Evolutionary conservation across 1,140 invertebrate species (phyloP), one percentile per base, ranked within the genome.

Genomic region (Drosophila ambigua): DNA sequence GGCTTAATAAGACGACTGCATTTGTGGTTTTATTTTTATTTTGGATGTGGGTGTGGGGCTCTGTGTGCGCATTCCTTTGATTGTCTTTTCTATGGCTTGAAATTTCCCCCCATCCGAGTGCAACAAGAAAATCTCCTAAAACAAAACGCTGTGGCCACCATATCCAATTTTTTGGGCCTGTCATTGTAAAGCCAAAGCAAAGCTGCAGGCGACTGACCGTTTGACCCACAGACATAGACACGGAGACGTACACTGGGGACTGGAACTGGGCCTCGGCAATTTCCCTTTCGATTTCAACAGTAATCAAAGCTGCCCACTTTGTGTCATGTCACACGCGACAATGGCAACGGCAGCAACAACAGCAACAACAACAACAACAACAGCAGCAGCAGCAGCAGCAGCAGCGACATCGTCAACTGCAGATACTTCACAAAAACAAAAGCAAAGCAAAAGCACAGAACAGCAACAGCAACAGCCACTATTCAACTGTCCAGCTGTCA

Each of bases 231-330:
- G 49, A 76, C 54, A 75, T 50, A 74, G 16, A 64, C 53, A 73
- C 53, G 31, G 49, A 41, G 20, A 69, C 48, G 52, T 39, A 61
- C 43, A 31, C 41, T 39, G 23, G 20, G n/a, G 24, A 61, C 61
- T 66, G 57, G 60, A 62, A 72, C 78, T 76, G 66, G 35, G 52
- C 54, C 64, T 87, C 82, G 76, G 82, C 81, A 69, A 85, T 85
- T 85, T 85, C 81, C 82, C 83, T 85, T 85, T 85, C 81, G 79
- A 87, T 85, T 85, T 87, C 82, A 85, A 75, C 81, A 87, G 82
- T 85, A 85, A 85, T 85, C 81, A 87, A 85, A 85, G 87, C 81
- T 85, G 82, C 82, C 81, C 81, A 85, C 81, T 85, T 85, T 85
- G 82, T 85, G 81, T 85, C 81, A 76, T 76, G 72, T 76, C 72